Conservation (phyloP, 2,888 invertebrate genomes). For the Agrypnus murinus region DNA sequence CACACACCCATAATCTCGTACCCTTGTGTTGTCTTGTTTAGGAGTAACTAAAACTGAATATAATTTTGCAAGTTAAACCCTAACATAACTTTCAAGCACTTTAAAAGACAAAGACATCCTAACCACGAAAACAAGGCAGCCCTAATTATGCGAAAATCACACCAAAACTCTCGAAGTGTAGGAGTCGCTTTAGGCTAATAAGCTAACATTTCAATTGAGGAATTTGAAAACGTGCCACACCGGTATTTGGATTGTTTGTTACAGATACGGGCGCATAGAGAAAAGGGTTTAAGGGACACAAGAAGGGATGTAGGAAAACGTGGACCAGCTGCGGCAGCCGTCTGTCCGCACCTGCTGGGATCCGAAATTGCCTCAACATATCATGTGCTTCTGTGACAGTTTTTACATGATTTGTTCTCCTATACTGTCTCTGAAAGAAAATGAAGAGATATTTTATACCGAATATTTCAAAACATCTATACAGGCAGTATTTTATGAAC, state of each 20-base stretch:
- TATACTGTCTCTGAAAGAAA: background rate
- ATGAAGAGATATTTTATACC: background rate
- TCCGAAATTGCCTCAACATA: conserved; percentile 39
- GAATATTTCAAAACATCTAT: background rate
- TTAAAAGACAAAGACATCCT: conserved; percentile 21
- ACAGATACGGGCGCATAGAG: too few relatives aligned
- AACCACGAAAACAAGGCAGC: background rate
- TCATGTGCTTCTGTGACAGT: conserved; percentile 37
- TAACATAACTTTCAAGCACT: background rate
- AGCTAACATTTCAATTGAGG: conserved; percentile 17
- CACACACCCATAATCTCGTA: too few relatives aligned
- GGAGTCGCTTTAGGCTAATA: conserved; percentile 11
- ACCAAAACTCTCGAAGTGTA: conserved; percentile 13
- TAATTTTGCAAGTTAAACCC: conserved; percentile 5
- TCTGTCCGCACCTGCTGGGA: conserved; percentile 34
- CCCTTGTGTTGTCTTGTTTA: background rate
- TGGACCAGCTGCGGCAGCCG: conserved; percentile 32
- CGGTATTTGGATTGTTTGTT: conserved; percentile 28
- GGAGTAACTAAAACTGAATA: background rate
- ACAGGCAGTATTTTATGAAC: too few relatives aligned
- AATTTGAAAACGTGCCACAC: conserved; percentile 24
- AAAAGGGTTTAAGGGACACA: conserved; percentile 23
- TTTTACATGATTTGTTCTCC: conserved; percentile 29
- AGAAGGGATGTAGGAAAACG: conserved; percentile 13
- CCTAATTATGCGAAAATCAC: conserved; percentile 29